phyloP scores from a whole-genome alignment of 2,113 vertebrate genomes.

The Upupa epops region DNA sequence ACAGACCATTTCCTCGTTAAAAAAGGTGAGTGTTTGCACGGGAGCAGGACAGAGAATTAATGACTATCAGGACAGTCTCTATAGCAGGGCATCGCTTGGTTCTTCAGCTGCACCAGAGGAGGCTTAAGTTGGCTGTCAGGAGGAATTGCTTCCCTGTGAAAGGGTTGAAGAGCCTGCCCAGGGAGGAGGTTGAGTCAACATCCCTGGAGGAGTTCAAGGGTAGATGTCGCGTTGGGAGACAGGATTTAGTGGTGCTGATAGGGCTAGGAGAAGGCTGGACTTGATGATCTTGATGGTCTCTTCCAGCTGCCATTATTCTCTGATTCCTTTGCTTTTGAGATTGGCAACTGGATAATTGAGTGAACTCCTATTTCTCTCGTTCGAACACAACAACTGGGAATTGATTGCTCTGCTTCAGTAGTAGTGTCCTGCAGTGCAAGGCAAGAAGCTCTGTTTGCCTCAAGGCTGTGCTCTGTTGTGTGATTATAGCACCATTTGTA shows the following conservation, averaged over 20 bases:
- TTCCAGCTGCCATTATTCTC: no score
- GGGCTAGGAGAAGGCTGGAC: no score
- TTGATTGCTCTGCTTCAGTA: neutral
- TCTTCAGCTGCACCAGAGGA: neutral
- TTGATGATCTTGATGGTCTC: no score
- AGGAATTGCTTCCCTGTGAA: no score
- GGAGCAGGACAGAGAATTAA: neutral
- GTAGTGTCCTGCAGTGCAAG: neutral
- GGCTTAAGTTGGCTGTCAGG: no score
- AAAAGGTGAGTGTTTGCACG: conserved; percentile 44
- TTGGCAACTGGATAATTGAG: neutral
- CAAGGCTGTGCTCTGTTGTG: neutral
- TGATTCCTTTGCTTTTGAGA: neutral
- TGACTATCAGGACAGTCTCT: neutral
- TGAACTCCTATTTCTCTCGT: conserved; percentile 17
- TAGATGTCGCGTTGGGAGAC: no score
- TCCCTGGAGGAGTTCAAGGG: no score
- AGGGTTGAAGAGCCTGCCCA: no score
- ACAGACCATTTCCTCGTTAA: neutral
- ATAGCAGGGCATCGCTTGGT: neutral
- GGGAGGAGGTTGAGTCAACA: no score
- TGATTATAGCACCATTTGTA: neutral
- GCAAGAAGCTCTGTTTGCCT: neutral
- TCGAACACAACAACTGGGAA: neutral
- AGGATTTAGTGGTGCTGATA: no score